Evolutionary conservation across 1,140 invertebrate genomes (phyloP), one percentile per base, ranked within the genome.

Genomic region (Drosophila bipectinata): DNA sequence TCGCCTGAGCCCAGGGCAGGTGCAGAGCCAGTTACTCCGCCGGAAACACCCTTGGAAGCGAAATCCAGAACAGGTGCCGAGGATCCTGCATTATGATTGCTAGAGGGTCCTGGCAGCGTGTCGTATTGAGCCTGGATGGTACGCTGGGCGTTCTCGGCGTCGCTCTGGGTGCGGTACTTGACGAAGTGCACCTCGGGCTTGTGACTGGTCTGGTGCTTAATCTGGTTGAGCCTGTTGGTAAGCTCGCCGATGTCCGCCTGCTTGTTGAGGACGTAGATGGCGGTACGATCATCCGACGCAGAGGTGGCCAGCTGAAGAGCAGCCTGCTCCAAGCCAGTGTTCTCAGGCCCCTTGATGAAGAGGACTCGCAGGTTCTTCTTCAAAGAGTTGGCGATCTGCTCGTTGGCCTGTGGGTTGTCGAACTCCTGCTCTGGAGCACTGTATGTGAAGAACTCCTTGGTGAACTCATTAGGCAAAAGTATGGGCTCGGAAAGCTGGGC

Each of bases 331-430:
- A 90, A 53, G 4, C 75, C 87, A 0, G 94, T 94, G 18, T 88
- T 88, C 55, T 90, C 87, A 18, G 96, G 96, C 24, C 96, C 95
- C 93, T 96, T 96, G 91, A 97, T 96, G 94, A 96, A 96, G 83
- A 97, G 95, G 77, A 97, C 96, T 89, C 96, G 96, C 92, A 96
- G 95, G 92, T 96, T 95, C 78, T 96, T 96, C 91, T 96, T 95
- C 68, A 95, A 91, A 1, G 94, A 92, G 9, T 72, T 79, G 9
- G 64, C 54, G 39, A 82, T 74, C 47, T 79, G 67, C 7, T 82
- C 83, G 39, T 74, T 62, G 30, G 62, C 41, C 1, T 57, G 64
- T 0, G 49, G 49, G 52, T 83, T 83, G 30, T 89, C 72, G 44
- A 79, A 90, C 51, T 89, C 90, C 61, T 82, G 73, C 32, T 90